Percentiles rank a stretch among this genome's conserved stretches.
Conservation (phyloP, 2,888 invertebrate species). For the Synergus laeviventris region DNA sequence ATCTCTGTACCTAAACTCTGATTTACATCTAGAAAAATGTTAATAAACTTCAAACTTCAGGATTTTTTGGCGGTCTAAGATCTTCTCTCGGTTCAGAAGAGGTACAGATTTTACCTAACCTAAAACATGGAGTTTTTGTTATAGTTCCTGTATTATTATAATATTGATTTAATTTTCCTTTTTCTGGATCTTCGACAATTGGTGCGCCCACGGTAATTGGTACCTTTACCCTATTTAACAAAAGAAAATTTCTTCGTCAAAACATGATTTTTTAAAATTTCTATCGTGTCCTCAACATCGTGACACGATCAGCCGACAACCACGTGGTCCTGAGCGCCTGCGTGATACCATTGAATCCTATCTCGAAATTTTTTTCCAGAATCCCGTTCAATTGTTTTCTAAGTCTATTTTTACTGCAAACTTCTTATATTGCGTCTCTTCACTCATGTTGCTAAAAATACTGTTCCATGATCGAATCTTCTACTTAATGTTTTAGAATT, state of each 20-base stretch:
- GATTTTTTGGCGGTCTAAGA: too few species aligned
- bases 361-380: conserved; percentile 41
- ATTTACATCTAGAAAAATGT: too few species aligned
- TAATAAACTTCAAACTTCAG: too few species aligned
- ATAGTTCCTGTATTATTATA: too few species aligned
- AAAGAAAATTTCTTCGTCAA: background rate
- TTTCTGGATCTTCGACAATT: too few species aligned
- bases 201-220: too few species aligned
- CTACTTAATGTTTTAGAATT: background rate
- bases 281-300: conserved; percentile 56
- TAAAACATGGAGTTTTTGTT: too few species aligned
- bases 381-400: background rate
- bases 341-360: conserved; percentile 63
- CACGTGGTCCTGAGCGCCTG: conserved; percentile 73
- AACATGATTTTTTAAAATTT: conserved; percentile 63
- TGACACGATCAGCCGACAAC: conserved; percentile 63
- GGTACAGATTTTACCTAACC: too few species aligned
- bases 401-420: background rate
- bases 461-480: background rate
- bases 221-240: too few species aligned
- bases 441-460: background rate
- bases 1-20: too few species aligned
- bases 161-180: too few species aligned
- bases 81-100: too few species aligned
- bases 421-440: background rate